Conservation (phyloP, 2,113 vertebrate genomes). For the Neofelis nebulosa region DNA sequence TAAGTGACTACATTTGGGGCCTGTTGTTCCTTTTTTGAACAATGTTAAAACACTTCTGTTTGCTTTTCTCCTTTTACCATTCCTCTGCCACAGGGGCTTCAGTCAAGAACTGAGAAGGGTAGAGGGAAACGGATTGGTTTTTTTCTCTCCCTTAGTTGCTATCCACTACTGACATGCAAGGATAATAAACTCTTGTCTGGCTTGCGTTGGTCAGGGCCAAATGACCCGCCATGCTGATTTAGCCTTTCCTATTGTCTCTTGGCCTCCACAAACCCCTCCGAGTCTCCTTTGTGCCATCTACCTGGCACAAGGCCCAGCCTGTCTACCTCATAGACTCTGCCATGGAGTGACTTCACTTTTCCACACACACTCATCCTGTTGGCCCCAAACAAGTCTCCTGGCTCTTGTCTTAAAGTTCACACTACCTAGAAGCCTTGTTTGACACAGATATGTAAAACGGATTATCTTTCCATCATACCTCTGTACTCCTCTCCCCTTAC, state of each 20-base stretch:
- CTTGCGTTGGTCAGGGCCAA: background rate
- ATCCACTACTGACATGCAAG: background rate
- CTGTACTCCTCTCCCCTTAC: background rate
- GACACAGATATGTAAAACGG: background rate
- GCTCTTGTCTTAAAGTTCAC: background rate
- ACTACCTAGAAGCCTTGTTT: background rate
- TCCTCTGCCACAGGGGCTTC: background rate
- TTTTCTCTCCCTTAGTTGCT: background rate
- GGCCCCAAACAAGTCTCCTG: too few relatives aligned
- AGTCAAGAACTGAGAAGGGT: background rate
- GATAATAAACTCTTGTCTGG: background rate
- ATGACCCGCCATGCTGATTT: background rate
- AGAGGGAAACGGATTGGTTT: background rate
- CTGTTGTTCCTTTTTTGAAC: background rate
- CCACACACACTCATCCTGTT: background rate
- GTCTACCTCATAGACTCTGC: background rate
- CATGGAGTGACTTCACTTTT: background rate
- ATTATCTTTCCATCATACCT: background rate
- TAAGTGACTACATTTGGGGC: background rate
- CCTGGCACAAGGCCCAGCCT: background rate
- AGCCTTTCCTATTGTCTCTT: background rate
- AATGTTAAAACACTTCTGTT: background rate
- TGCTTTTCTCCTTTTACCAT: background rate
- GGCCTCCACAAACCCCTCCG: background rate
- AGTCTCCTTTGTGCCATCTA: background rate